A percentile compares a stretch with the other conserved stretches of the same genome.
phyloP scores from a whole-genome alignment of 23 tunicate species.

The Halocynthia aurantium region DNA sequence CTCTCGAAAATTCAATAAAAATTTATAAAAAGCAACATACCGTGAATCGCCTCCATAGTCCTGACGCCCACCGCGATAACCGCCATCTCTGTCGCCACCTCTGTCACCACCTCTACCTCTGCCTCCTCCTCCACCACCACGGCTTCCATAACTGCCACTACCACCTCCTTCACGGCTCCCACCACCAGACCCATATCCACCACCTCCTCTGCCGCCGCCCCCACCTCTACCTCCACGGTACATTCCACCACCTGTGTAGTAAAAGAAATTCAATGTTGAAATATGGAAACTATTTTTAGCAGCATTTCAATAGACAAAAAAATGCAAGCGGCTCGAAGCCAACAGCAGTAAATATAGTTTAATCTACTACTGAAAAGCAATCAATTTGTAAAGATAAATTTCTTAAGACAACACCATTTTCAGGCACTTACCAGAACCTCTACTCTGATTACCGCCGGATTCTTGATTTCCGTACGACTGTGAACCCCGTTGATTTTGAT shows the following conservation, averaged over 20 bases:
- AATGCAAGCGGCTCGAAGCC: not conserved
- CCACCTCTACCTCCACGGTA: constrained; percentile 5
- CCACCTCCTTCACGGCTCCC: not conserved
- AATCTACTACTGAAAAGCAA: not conserved
- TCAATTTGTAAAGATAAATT: not conserved
- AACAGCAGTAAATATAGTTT: not conserved
- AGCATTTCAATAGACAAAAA: too few species aligned
- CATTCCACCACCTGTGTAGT: constrained; percentile 1
- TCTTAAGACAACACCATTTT: not conserved
- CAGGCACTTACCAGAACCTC: constrained; percentile 22
- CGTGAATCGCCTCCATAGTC: constrained; percentile 17
- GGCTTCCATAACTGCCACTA: not conserved
- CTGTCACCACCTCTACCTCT: constrained; percentile 11
- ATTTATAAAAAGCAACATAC: constrained; percentile 3
- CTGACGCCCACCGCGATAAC: constrained; percentile 17
- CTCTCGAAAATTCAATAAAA: not conserved
- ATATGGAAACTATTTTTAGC: too few species aligned
- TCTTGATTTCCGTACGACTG: constrained; percentile 14
- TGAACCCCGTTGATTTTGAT: constrained; percentile 19
- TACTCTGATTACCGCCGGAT: constrained; percentile 5
- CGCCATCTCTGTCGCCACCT: not conserved
- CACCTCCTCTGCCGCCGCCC: constrained; percentile 20
- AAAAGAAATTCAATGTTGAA: not conserved
- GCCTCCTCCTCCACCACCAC: constrained; percentile 19
- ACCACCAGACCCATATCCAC: not conserved